phyloP scores from a whole-genome alignment of 2,888 invertebrate species.

The Heteromyza rotundicornis region DNA sequence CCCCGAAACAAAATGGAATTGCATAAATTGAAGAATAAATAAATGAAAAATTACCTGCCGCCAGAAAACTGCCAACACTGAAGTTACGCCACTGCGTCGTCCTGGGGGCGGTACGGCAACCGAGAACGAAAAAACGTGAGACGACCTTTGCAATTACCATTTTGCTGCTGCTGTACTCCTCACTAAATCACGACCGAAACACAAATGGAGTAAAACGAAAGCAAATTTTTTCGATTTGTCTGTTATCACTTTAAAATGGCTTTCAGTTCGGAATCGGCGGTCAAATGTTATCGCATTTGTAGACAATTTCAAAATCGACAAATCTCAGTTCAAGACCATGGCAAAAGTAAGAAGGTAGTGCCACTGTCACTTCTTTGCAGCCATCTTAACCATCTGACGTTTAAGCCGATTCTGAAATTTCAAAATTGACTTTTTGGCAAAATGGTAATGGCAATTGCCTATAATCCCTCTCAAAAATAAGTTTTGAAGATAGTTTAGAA shows the following conservation, averaged over 20 bases:
- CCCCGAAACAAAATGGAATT: no score
- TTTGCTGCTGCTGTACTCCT: slow-evolving; percentile 18
- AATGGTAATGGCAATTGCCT: no score
- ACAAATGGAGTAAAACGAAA: slow-evolving; percentile 37
- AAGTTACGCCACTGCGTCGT: slow-evolving; percentile 39
- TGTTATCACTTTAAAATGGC: neutral
- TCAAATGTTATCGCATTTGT: slow-evolving; percentile 12
- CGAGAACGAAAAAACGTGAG: slow-evolving; percentile 41
- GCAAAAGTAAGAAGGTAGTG: no score
- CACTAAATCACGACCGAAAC: slow-evolving; percentile 30
- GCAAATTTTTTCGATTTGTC: neutral
- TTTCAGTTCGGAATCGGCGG: neutral
- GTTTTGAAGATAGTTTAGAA: no score
- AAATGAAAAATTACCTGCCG: slow-evolving; percentile 39
- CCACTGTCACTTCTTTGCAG: no score
- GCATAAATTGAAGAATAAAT: slow-evolving; percentile 22
- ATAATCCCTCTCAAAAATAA: no score
- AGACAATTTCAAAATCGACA: neutral
- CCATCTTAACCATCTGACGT: no score
- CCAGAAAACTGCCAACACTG: slow-evolving; percentile 40
- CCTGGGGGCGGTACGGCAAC: slow-evolving; percentile 33
- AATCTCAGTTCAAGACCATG: no score
- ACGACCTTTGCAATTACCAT: slow-evolving; percentile 53
- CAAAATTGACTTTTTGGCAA: no score
- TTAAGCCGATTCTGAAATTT: no score